phyloP scores from a whole-genome alignment of 2,888 invertebrate genomes.

The Polymixis flavicincta region DNA sequence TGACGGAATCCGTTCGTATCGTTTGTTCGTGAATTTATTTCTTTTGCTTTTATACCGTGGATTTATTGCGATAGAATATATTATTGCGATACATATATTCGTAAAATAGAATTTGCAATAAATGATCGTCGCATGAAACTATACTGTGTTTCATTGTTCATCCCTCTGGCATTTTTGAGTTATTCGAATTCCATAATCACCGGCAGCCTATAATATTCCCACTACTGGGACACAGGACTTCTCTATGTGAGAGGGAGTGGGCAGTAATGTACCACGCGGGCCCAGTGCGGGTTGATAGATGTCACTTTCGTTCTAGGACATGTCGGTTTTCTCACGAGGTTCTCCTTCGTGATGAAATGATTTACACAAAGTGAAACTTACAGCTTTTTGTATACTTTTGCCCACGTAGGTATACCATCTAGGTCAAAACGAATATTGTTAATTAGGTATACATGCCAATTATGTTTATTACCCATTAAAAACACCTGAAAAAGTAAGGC shows the following conservation, averaged over 20 bases:
- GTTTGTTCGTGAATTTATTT: constrained; percentile 56
- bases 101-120: constrained; percentile 17
- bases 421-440: not conserved
- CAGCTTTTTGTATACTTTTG: not conserved
- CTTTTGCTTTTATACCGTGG: constrained; percentile 26
- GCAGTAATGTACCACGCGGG: too few relatives aligned
- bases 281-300: too few relatives aligned
- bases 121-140: not conserved
- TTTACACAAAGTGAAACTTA: not conserved
- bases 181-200: not conserved
- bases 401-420: not conserved
- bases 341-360: too few relatives aligned
- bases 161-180: not conserved
- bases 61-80: constrained; percentile 33
- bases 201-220: too few relatives aligned
- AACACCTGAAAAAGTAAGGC: not conserved
- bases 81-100: not conserved
- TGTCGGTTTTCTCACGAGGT: too few relatives aligned
- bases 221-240: too few relatives aligned
- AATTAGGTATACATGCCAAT: not conserved
- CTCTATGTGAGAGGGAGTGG: too few relatives aligned
- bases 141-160: not conserved
- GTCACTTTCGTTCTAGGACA: too few relatives aligned
- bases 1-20: constrained; percentile 50
- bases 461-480: constrained; percentile 19